phyloP scores from a whole-genome alignment of 2,797 vertebrate species.

The Zalophus californianus region DNA sequence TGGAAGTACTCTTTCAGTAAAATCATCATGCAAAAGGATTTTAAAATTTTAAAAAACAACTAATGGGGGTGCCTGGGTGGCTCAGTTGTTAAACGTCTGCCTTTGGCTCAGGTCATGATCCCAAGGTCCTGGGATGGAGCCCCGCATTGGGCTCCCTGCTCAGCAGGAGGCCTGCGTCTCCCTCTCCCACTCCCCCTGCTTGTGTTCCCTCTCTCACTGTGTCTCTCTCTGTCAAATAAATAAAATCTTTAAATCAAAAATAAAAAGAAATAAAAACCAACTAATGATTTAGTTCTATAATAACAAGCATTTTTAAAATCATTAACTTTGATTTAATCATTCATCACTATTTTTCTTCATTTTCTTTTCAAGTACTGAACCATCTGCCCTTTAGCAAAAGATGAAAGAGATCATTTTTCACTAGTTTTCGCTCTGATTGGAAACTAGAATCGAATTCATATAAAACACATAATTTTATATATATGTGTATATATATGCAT shows the following conservation, averaged over 20 bases:
- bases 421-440: neutral
- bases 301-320: neutral
- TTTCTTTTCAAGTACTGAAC: conserved; percentile 1
- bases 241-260: too few species aligned
- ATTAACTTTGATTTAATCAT: neutral
- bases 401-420: neutral
- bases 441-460: neutral
- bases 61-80: too few species aligned
- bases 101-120: too few species aligned
- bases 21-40: neutral
- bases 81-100: too few species aligned
- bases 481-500: neutral
- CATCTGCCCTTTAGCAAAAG: neutral
- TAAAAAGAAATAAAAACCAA: neutral
- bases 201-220: too few species aligned
- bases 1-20: neutral
- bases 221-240: too few species aligned
- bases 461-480: neutral
- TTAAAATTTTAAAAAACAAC: neutral
- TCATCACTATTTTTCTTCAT: neutral
- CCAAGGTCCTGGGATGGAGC: too few species aligned
- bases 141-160: too few species aligned
- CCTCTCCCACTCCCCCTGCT: too few species aligned
- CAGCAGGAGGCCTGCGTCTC: too few species aligned
- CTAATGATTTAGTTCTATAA: neutral